phyloP scores from a whole-genome alignment of 2,113 vertebrate genomes.

The Siphamia tubifer region DNA sequence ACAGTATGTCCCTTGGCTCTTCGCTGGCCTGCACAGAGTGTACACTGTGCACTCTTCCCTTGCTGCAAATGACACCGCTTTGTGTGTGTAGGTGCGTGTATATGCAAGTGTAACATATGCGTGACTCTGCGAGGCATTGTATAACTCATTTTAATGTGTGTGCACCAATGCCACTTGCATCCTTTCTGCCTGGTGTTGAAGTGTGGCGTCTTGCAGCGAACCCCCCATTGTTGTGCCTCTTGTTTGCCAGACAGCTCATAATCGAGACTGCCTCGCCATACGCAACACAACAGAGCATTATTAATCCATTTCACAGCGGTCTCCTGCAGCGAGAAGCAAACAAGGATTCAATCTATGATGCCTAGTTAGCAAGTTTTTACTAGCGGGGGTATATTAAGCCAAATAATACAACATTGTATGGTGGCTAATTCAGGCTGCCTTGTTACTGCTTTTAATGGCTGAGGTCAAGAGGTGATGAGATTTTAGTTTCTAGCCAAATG shows the following conservation, averaged over 20 bases:
- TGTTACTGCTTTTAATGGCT: slow-evolving; percentile 1
- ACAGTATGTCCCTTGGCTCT: slow-evolving; percentile 55
- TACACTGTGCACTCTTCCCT: background rate
- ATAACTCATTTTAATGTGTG: slow-evolving; percentile 40
- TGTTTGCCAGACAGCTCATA: slow-evolving; percentile 55
- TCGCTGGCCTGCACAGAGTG: slow-evolving; percentile 5
- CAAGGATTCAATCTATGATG: slow-evolving; percentile 36
- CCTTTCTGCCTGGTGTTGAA: background rate
- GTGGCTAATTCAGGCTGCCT: slow-evolving; percentile 8
- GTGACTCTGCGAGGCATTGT: slow-evolving; percentile 13
- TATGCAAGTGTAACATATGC: background rate
- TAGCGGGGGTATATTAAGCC: background rate
- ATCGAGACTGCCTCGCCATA: slow-evolving; percentile 30
- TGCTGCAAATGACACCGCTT: background rate
- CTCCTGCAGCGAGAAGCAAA: slow-evolving; percentile 48
- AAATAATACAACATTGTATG: background rate
- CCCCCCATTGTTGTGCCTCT: slow-evolving; percentile 38
- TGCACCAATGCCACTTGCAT: background rate
- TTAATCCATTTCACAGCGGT: slow-evolving; percentile 62
- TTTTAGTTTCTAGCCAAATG: background rate
- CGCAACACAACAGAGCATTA: slow-evolving; percentile 46
- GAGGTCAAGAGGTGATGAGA: slow-evolving; percentile 45
- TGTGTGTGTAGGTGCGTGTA: background rate
- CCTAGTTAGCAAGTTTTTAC: slow-evolving; percentile 32
- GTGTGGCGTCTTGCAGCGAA: slow-evolving; percentile 7